A percentile compares a stretch with the other conserved stretches of the same genome.
Conservation (phyloP, 2,888 invertebrate genomes). For the Rhodophaea formosa region DNA sequence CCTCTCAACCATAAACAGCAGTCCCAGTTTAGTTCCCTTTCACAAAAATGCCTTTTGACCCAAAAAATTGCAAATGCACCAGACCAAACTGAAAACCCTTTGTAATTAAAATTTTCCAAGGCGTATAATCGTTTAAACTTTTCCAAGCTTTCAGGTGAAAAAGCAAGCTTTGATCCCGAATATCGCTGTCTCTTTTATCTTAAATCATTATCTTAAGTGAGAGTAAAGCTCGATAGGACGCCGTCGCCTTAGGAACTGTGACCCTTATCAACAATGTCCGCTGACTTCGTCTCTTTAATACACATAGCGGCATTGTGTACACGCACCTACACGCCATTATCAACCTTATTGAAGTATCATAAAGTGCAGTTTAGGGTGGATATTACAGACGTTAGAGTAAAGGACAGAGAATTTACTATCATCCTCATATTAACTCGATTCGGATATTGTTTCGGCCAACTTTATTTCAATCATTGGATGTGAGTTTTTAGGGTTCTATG, state of each 20-base stretch:
- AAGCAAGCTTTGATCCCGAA: background rate
- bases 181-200: conserved; percentile 35
- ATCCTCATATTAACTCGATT: conserved; percentile 61
- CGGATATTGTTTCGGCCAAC: conserved; percentile 60
- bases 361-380: conserved; percentile 29
- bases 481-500: conserved; percentile 28
- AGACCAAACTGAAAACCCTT: background rate
- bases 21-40: no score
- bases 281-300: conserved; percentile 62
- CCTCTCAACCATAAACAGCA: no score
- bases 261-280: conserved; percentile 74
- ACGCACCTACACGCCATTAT: conserved; percentile 30
- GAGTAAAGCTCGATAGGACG: conserved; percentile 61
- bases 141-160: background rate
- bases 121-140: background rate
- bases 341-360: conserved; percentile 24
- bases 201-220: conserved; percentile 45
- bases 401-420: conserved; percentile 54
- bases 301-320: conserved; percentile 52
- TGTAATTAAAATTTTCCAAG: background rate
- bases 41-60: no score
- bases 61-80: background rate
- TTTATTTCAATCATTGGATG: conserved; percentile 60
- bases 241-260: conserved; percentile 65
- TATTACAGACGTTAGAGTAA: conserved; percentile 32